A percentile compares a stretch with the other conserved stretches of the same genome.
phyloP scores from a whole-genome alignment of 2,888 invertebrate species.

The Orthosia cruda region DNA sequence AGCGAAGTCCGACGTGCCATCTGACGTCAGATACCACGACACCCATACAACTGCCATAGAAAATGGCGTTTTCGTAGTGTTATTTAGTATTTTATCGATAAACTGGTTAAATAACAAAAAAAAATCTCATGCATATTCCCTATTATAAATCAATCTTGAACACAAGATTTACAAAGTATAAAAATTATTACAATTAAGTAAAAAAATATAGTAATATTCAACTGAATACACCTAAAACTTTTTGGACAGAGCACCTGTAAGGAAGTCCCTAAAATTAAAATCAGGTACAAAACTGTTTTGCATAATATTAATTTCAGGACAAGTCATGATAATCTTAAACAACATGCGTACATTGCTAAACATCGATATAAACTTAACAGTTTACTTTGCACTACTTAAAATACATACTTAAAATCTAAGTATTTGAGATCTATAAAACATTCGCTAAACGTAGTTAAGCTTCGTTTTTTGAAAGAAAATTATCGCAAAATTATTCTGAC shows the following conservation, averaged over 20 bases:
- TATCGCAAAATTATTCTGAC: not conserved
- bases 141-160: not conserved
- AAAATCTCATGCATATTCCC: too few relatives aligned
- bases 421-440: slow-evolving; percentile 58
- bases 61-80: too few relatives aligned
- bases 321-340: not conserved
- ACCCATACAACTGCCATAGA: too few relatives aligned
- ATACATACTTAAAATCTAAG: slow-evolving; percentile 27
- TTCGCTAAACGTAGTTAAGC: slow-evolving; percentile 9
- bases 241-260: slow-evolving; percentile 38
- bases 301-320: slow-evolving; percentile 11
- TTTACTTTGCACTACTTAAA: slow-evolving; percentile 44
- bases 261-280: slow-evolving; percentile 47
- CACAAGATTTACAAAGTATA: slow-evolving; percentile 16
- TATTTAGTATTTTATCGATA: too few relatives aligned
- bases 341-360: slow-evolving; percentile 18
- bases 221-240: slow-evolving; percentile 21
- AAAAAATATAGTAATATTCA: slow-evolving; percentile 4
- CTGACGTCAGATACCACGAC: too few relatives aligned
- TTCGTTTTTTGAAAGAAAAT: not conserved
- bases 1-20: too few relatives aligned
- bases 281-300: slow-evolving; percentile 56
- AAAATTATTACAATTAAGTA: not conserved
- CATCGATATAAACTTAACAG: slow-evolving; percentile 29
- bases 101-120: too few relatives aligned